A percentile compares a stretch with the other conserved stretches of the same genome.
Conservation (phyloP, 2,797 vertebrate species). For the Liparis tanakae region DNA sequence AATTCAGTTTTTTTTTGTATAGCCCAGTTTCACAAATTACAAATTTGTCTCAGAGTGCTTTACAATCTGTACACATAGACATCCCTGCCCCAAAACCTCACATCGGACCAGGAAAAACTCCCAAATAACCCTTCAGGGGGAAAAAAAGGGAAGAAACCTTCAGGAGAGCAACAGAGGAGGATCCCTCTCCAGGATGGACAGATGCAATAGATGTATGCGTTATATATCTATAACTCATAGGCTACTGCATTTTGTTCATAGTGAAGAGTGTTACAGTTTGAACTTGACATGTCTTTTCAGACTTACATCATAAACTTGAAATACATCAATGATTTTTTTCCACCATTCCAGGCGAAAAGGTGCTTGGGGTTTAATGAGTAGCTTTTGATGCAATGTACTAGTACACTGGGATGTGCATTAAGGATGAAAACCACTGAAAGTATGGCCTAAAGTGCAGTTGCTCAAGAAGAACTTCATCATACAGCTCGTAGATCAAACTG, state of each 20-base stretch:
- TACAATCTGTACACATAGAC: too few species aligned
- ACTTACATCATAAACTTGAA: slow-evolving; percentile 52
- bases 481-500: slow-evolving; percentile 62
- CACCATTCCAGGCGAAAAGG: slow-evolving; percentile 29
- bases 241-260: not conserved
- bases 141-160: too few species aligned
- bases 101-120: too few species aligned
- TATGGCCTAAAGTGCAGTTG: slow-evolving; percentile 29
- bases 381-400: slow-evolving; percentile 33
- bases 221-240: slow-evolving; percentile 20
- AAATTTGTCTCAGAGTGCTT: too few species aligned
- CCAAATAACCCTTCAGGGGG: too few species aligned
- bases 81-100: too few species aligned
- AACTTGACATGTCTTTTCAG: slow-evolving; percentile 41
- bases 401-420: slow-evolving; percentile 47
- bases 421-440: slow-evolving; percentile 36
- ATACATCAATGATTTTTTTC: slow-evolving; percentile 35
- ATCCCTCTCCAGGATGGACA: too few species aligned
- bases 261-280: slow-evolving; percentile 26
- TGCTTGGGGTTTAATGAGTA: slow-evolving; percentile 37
- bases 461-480: slow-evolving; percentile 41
- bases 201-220: too few species aligned
- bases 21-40: too few species aligned
- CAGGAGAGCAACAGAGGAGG: too few species aligned
- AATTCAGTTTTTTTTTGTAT: too few species aligned